phyloP scores from a whole-genome alignment of 2,797 vertebrate genomes.

The Calcarius lapponicus region DNA sequence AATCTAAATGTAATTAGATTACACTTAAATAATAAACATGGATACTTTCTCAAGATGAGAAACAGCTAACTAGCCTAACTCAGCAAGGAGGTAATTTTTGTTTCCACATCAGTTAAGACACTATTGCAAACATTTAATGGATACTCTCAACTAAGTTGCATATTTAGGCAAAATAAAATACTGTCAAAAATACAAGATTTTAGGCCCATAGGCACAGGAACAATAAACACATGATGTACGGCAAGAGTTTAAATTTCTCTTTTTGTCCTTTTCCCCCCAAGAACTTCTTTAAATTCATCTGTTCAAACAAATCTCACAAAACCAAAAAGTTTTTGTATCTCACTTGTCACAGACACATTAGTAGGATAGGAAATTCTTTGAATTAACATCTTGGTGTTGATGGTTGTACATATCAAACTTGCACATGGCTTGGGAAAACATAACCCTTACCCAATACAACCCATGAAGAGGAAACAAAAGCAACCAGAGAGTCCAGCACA shows the following conservation, averaged over 20 bases:
- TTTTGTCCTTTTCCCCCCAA: not conserved
- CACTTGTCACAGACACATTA: not conserved
- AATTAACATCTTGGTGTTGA: not conserved
- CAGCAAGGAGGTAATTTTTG: not conserved
- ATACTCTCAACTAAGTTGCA: not conserved
- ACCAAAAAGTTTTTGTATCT: not conserved
- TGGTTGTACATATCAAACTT: not conserved
- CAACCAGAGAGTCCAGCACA: not conserved
- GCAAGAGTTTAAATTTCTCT: not conserved
- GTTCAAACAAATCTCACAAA: not conserved
- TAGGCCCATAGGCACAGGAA: not conserved
- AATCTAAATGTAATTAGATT: not conserved
- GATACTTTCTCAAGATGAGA: not conserved
- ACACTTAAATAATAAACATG: not conserved
- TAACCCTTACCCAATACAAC: not conserved
- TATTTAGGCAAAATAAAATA: not conserved
- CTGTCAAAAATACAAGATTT: not conserved
- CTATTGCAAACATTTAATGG: not conserved
- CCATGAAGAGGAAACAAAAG: not conserved
- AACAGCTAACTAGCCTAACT: not conserved
- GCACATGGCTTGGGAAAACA: not conserved
- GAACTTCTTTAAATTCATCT: not conserved
- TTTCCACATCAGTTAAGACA: not conserved
- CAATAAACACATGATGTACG: not conserved
- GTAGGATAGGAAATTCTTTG: not conserved